phyloP scores from a whole-genome alignment of 2,113 vertebrate species.

The Acanthochromis polyacanthus region DNA sequence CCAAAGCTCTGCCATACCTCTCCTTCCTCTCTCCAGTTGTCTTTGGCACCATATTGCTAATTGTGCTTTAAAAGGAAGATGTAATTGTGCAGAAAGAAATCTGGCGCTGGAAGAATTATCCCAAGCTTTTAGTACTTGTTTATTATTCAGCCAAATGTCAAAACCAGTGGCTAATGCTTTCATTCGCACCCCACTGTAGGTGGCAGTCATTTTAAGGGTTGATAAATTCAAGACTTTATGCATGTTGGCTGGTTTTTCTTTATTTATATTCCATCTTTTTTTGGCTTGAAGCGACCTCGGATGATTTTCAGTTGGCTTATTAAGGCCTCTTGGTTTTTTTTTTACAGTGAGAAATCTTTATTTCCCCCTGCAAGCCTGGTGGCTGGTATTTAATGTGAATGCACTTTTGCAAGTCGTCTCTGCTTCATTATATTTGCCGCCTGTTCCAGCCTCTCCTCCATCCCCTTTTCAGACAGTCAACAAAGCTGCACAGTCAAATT shows the following conservation, averaged over 20 bases:
- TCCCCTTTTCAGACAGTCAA: constrained; percentile 37
- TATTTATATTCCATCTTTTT: constrained; percentile 13
- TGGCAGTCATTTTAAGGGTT: constrained; percentile 33
- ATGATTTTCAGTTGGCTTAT: constrained; percentile 26
- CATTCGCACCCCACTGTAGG: constrained; percentile 30
- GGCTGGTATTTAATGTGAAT: constrained; percentile 41
- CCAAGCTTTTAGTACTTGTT: constrained; percentile 65
- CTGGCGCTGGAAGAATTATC: constrained; percentile 55
- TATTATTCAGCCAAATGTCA: constrained; percentile 67
- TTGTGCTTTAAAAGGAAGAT: constrained; percentile 64
- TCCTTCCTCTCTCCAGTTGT: constrained; percentile 16
- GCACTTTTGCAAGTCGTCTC: constrained; percentile 34
- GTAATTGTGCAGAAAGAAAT: constrained; percentile 72
- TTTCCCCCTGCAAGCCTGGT: not conserved
- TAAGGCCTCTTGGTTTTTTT: constrained; percentile 22
- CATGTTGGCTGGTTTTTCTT: constrained; percentile 7
- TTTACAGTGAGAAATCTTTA: constrained; percentile 4
- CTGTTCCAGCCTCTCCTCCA: constrained; percentile 29
- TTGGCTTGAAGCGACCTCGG: constrained; percentile 13
- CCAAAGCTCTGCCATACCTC: constrained; percentile 19
- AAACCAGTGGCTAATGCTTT: constrained; percentile 48
- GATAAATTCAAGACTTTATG: constrained; percentile 27
- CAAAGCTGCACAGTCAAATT: constrained; percentile 43
- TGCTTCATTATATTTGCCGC: constrained; percentile 36
- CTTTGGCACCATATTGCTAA: constrained; percentile 54